Percentiles rank a stretch among this genome's conserved stretches.
phyloP scores from a whole-genome alignment of 2,113 vertebrate genomes.

The Lampris megalopsis region DNA sequence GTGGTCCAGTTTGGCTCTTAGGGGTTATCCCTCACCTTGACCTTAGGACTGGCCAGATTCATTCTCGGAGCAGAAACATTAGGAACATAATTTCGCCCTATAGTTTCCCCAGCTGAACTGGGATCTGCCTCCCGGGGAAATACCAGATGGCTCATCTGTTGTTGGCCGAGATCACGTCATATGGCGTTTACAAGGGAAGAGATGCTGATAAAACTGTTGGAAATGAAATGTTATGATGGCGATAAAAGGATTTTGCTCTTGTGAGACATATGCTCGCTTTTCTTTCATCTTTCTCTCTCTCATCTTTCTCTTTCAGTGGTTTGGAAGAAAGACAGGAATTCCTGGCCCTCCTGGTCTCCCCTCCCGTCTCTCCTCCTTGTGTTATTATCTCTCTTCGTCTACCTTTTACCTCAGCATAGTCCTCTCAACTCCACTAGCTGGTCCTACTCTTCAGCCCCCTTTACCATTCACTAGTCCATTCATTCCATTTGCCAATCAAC shows the following conservation, averaged over 20 bases:
- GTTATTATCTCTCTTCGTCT: constrained; percentile 40
- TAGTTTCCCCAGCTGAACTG: constrained; percentile 60
- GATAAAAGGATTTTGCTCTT: constrained; percentile 62
- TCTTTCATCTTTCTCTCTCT: constrained; percentile 68
- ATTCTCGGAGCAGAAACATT: background rate
- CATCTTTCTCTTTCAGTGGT: constrained; percentile 70
- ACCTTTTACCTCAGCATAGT: constrained; percentile 14
- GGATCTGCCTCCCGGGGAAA: constrained; percentile 58
- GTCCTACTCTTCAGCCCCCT: constrained; percentile 27
- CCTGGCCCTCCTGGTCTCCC: constrained; percentile 50
- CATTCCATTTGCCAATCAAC: constrained; percentile 4
- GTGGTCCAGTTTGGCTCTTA: constrained; percentile 42
- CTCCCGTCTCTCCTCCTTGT: constrained; percentile 46
- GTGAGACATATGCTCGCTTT: constrained; percentile 60
- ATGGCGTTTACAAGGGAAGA: constrained; percentile 58
- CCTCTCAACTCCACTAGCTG: constrained; percentile 35
- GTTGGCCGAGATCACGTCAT: constrained; percentile 56
- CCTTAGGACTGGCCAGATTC: constrained; percentile 21
- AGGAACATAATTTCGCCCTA: constrained; percentile 15
- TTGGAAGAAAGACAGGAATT: constrained; percentile 58
- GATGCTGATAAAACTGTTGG: constrained; percentile 59
- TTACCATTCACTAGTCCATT: constrained; percentile 4
- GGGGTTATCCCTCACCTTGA: constrained; percentile 59
- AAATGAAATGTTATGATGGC: constrained; percentile 60
- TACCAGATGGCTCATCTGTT: constrained; percentile 60